A percentile compares a stretch with the other conserved stretches of the same genome.
Conservation (phyloP, 53 echinoderm and acorn worm genomes). For the Arbacia lixula region DNA sequence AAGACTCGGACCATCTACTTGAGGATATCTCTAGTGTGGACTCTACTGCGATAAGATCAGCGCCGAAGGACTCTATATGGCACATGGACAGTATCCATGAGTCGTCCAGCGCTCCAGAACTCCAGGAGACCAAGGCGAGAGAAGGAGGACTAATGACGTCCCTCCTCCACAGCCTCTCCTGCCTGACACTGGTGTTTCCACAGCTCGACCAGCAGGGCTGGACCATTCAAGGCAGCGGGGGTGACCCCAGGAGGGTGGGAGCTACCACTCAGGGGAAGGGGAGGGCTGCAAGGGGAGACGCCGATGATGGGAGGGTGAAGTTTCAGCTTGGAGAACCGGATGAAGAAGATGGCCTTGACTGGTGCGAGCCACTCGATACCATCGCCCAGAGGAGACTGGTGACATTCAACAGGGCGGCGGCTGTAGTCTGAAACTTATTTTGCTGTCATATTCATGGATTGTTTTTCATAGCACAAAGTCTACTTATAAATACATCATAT, state of each 20-base stretch:
- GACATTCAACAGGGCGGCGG: conserved; percentile 9
- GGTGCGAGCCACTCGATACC: conserved; percentile 27
- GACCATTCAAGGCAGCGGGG: not conserved
- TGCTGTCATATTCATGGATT: too few species aligned
- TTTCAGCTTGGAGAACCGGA: conserved; percentile 75
- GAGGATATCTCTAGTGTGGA: not conserved
- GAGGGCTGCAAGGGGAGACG: not conserved
- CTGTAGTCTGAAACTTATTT: conserved; percentile 3
- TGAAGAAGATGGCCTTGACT: conserved; percentile 11
- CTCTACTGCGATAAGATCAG: not conserved
- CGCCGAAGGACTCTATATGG: not conserved
- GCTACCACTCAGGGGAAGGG: not conserved
- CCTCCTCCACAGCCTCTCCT: conserved; percentile 42
- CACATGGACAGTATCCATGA: conserved; percentile 1
- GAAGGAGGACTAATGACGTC: conserved; percentile 1
- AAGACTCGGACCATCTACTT: not conserved
- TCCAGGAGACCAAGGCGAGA: not conserved
- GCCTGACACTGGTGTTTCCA: conserved; percentile 13
- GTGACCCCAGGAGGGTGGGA: not conserved
- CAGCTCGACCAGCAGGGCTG: not conserved
- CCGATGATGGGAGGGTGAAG: not conserved
- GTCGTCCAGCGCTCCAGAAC: conserved; percentile 41
- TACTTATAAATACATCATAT: too few species aligned
- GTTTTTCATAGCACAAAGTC: too few species aligned
- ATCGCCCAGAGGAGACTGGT: conserved; percentile 4